phyloP scores from a whole-genome alignment of 2,888 invertebrate genomes.

The Pharmacophagus antenor region DNA sequence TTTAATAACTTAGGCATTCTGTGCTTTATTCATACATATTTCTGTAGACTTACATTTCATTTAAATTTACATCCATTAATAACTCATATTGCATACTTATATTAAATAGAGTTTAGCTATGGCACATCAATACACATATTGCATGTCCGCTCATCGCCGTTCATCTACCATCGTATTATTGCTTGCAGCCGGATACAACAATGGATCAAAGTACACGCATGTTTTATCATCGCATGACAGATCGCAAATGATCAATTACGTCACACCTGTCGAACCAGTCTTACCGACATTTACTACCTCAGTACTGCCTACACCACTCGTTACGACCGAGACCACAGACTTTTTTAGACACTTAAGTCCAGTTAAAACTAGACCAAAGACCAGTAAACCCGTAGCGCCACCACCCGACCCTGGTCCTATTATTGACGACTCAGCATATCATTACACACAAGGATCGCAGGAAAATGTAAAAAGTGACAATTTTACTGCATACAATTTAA shows the following conservation, averaged over 20 bases:
- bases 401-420: conserved; percentile 33
- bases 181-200: conserved; percentile 63
- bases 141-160: conserved; percentile 37
- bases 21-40: no score
- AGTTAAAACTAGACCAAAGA: conserved; percentile 50
- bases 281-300: conserved; percentile 42
- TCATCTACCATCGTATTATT: conserved; percentile 59
- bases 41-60: neutral
- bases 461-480: conserved; percentile 12
- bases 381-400: conserved; percentile 45
- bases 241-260: conserved; percentile 47
- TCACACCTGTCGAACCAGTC: conserved; percentile 54
- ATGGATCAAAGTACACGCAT: conserved; percentile 49
- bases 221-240: conserved; percentile 46
- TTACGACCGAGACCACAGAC: conserved; percentile 50
- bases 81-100: conserved; percentile 15
- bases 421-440: conserved; percentile 25
- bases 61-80: neutral
- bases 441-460: conserved; percentile 25
- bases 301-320: conserved; percentile 45
- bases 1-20: no score
- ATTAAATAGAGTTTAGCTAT: neutral
- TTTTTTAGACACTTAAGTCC: conserved; percentile 51
- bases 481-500: conserved; percentile 11
- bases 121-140: conserved; percentile 17